phyloP scores from a whole-genome alignment of 2,113 vertebrate genomes.

The Tetraodon nigroviridis region DNA sequence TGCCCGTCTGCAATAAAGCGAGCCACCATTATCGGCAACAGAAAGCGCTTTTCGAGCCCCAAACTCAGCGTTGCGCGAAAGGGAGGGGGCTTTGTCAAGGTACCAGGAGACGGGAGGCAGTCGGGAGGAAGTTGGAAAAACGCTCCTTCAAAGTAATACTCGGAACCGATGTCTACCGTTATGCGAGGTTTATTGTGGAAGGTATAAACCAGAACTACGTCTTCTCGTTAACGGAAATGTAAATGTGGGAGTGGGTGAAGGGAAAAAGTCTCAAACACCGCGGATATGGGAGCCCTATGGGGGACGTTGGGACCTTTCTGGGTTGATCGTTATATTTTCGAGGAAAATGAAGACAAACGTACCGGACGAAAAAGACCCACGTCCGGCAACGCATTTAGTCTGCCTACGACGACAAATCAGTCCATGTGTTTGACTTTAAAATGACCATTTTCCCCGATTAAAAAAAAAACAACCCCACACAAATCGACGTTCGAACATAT shows the following conservation, averaged over 20 bases:
- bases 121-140: constrained; percentile 9
- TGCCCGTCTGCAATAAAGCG: constrained; percentile 17
- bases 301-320: constrained; percentile 53
- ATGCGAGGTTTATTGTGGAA: constrained; percentile 20
- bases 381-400: constrained; percentile 2
- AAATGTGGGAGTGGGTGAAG: constrained; percentile 56
- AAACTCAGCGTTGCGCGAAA: constrained; percentile 60
- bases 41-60: constrained; percentile 67
- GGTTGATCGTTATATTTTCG: constrained; percentile 18
- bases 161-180: accelerated
- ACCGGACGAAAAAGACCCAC: too few relatives aligned
- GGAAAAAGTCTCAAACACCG: constrained; percentile 60
- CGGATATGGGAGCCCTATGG: constrained; percentile 53
- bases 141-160: constrained; percentile 25
- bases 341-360: not conserved
- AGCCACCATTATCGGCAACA: constrained; percentile 58
- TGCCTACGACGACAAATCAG: constrained; percentile 12
- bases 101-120: not conserved
- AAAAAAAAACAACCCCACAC: constrained; percentile 11
- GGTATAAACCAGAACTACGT: accelerated
- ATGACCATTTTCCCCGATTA: constrained; percentile 11
- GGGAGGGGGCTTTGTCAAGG: constrained; percentile 24
- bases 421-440: constrained; percentile 31
- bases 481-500: not conserved
- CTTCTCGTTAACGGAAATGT: not conserved